Evolutionary conservation across 2,797 vertebrate genomes (phyloP), one percentile per base, ranked within the genome.

Genomic region (Megalops cyprinoides): DNA sequence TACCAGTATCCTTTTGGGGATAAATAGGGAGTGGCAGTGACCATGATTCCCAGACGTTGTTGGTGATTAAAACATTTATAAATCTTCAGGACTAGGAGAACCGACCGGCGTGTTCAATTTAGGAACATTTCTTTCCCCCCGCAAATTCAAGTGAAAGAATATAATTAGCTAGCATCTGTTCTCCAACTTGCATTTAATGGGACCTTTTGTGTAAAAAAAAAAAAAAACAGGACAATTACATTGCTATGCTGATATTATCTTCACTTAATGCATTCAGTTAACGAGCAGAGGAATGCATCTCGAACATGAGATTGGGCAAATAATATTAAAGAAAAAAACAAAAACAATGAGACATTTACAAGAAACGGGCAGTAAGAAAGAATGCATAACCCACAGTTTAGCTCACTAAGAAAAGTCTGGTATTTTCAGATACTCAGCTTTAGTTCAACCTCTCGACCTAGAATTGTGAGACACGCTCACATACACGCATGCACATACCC

Each of bases 121-220:
- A 7, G 37, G 42, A 65, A 74, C 23, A 37, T 67, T 71, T 28
- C 2, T 77, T 77, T 69, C 51, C 12, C 8, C 20, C 28, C 12
- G n/a, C 4, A 58, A 81, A 51, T 18, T 56, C 0, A 23, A 76
- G 58, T 77, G 37, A 74, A 55, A 76, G 44, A 78, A 79, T 77
- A 75, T 28, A 79, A 79, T 84, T 74, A 78, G 75, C 49, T 25
- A 58, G 55, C 81, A 75, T 80, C 67, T 74, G 74, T 53, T 69
- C n/a, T 25, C 46, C 31, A 76, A 78, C 46, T 58, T 71, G 6
- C 46, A 39, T 60, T 82, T 67, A 51, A 56, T 80, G 37, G 62
- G 37, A 75, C 78, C 49, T 80, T 80, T 69, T 48, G 51, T 79
- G 28, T 49, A 49, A 37, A 25, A 46, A 42, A 51, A 37, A 6